phyloP scores from a whole-genome alignment of 2,797 vertebrate genomes.

The Myoxocephalus aenaeus region DNA sequence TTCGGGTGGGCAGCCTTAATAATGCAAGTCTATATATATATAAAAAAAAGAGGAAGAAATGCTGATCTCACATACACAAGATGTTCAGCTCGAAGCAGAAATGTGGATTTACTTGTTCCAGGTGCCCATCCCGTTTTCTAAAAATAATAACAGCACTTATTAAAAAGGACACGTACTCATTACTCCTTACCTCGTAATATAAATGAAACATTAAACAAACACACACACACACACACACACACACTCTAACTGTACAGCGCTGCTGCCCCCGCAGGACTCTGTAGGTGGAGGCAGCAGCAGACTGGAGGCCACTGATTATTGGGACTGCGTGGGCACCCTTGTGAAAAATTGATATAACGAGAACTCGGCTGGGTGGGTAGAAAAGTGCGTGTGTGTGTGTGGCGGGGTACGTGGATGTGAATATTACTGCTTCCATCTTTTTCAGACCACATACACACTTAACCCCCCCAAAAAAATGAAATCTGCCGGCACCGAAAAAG shows the following conservation, averaged over 20 bases:
- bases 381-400: slow-evolving; percentile 28
- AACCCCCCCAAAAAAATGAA: background rate
- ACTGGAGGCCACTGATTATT: slow-evolving; percentile 75
- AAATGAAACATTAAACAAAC: slow-evolving; percentile 52
- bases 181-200: slow-evolving; percentile 16
- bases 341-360: slow-evolving; percentile 72
- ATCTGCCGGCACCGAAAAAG: slow-evolving; percentile 32
- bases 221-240: background rate
- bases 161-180: background rate
- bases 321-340: slow-evolving; percentile 75
- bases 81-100: background rate
- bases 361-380: slow-evolving; percentile 57
- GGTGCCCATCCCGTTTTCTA: background rate
- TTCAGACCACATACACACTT: slow-evolving; percentile 5
- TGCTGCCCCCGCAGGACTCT: slow-evolving; percentile 79
- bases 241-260: slow-evolving; percentile 56
- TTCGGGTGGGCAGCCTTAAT: slow-evolving; percentile 31
- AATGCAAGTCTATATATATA: slow-evolving; percentile 52
- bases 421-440: slow-evolving; percentile 36
- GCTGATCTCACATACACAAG: background rate
- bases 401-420: background rate
- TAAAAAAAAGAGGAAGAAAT: slow-evolving; percentile 1
- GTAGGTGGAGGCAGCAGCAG: slow-evolving; percentile 76
- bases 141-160: background rate
- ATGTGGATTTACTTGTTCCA: slow-evolving; percentile 7